Base-by-base conservation (phyloP, 2,113 vertebrate species). In the Synodontis membranacea region DNA sequence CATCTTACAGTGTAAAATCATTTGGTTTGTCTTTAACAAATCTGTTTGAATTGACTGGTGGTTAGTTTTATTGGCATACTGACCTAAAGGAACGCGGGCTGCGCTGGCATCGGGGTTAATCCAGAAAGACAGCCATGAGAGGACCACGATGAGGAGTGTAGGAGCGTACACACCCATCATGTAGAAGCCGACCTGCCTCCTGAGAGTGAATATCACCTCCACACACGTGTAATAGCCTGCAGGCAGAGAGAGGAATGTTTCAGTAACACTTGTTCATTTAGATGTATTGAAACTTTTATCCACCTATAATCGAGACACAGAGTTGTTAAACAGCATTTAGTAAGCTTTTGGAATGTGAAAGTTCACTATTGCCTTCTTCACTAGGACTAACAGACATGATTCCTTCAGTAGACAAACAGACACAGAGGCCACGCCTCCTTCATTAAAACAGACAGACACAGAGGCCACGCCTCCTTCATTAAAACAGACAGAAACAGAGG, bases 91-190 rank as follows among this genome's bases (percentile, higher is more conserved):
- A 17, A 99, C 97, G 91, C 98, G 94, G 78, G 98, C 97, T 87
- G 98, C 97, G 68, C 97, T 99, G 37, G 98, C 98, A 44, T 99
- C 98, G 0, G 98, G 98, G 92, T 99, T 99, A 93, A 99, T 99
- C 98, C 98, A 99, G 95, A 99, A 99, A n/a, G 98, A 97, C 0
- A 99, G 96, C 97, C 98, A 99, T 58, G 97, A 99, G 0, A 99
- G 93, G 52, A 99, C 97, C 50, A 99, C 98, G 60, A 98, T 96
- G 60, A 99, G 93, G 76, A 99, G 93, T 52, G 98, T 99, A 5
- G 98, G 98, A 56, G 97, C 98, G 23, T 99, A 99, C 84, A 99
- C 96, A 4, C 97, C 98, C 97, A 99, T 99, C 97, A 99, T 91
- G 91, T 99, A 99, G 93, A 99, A 99, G 80, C 97, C 98, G 64